phyloP scores from a whole-genome alignment of 2,888 invertebrate genomes.

The Eulithis testata region DNA sequence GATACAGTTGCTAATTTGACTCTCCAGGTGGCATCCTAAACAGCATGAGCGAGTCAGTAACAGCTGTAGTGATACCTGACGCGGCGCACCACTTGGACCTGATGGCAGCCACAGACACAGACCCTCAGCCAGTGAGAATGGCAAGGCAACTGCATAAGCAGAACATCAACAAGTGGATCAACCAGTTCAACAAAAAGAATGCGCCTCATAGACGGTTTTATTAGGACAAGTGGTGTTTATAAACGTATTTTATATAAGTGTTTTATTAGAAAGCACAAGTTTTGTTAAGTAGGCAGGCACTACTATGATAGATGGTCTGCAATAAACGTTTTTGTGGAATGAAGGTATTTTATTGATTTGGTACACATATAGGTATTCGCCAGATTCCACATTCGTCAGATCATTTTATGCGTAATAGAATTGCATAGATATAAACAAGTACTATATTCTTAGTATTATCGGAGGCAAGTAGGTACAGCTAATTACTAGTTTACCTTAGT shows the following conservation, averaged over 20 bases:
- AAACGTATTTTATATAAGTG: conserved; percentile 1
- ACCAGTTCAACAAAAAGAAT: conserved; percentile 46
- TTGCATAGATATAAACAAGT: no score
- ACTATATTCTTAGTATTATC: no score
- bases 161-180: conserved; percentile 86
- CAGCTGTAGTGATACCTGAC: conserved; percentile 90
- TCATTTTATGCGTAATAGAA: no score
- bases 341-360: no score
- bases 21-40: conserved; percentile 87
- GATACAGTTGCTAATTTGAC: background rate
- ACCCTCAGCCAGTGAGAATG: conserved; percentile 86
- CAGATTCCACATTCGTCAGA: no score
- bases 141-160: conserved; percentile 86
- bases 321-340: conserved; percentile 1
- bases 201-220: conserved; percentile 8
- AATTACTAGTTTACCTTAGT: no score
- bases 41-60: conserved; percentile 86
- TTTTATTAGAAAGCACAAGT: no score
- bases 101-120: conserved; percentile 85
- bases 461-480: no score
- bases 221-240: background rate
- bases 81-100: conserved; percentile 95
- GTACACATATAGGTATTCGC: no score
- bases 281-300: no score
- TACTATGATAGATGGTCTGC: no score